Evolutionary conservation across 1,140 invertebrate genomes (phyloP).

Genomic region (Euschistus heros): DNA sequence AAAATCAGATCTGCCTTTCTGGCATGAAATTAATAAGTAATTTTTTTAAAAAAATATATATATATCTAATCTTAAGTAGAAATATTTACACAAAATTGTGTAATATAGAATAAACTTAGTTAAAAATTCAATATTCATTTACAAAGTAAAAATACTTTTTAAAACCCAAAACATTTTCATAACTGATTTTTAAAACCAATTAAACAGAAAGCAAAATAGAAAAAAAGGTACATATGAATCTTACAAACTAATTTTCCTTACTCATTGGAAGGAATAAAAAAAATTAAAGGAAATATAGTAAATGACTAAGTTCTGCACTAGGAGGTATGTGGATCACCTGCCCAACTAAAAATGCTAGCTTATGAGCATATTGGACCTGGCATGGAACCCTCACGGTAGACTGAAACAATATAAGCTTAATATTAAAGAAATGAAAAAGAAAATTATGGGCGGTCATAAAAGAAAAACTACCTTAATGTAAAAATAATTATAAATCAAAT

Average conservation of each 20-base stretch:
- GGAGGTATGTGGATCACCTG: constrained; percentile 54
- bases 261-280: no score
- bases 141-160: neutral
- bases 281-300: constrained; percentile 37
- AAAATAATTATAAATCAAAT: no score
- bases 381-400: constrained; percentile 74
- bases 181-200: neutral
- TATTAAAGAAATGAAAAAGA: no score
- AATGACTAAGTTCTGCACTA: constrained; percentile 35
- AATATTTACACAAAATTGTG: no score
- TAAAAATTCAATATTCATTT: neutral
- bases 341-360: constrained; percentile 67
- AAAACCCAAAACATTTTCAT: neutral
- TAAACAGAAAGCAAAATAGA: neutral
- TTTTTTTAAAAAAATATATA: no score
- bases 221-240: no score
- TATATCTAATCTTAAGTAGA: no score
- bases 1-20: no score
- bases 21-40: no score
- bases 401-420: constrained; percentile 18
- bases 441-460: no score
- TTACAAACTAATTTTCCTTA: no score
- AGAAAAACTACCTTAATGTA: no score
- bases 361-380: constrained; percentile 78
- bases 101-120: neutral